Evolutionary conservation across 2,888 invertebrate genomes (phyloP), one percentile per base, ranked within the genome.

Genomic region (Lasioglossum leucozonium): DNA sequence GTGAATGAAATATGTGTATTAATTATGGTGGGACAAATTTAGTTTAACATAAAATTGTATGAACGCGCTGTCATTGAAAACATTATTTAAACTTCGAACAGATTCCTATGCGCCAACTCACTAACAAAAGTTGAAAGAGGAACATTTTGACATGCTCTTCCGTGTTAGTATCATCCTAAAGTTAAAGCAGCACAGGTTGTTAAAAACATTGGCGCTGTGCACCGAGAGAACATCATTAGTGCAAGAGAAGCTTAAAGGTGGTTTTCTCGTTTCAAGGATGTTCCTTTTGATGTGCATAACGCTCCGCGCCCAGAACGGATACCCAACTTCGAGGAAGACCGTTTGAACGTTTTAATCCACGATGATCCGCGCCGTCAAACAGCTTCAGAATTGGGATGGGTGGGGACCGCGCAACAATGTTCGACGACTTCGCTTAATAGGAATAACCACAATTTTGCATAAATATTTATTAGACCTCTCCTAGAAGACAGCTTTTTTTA

Each of bases 161-260:
- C 4, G 55, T 10, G 55, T n/a, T 55, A 55, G 22, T n/a, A 11
- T 55, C 11, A 55, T 55, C 55, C 10, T 11, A 55, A 55, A n/a
- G n/a, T 55, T n/a, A n/a, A n/a, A n/a, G 55, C n/a, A 55, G 55
- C 55, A n/a, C 1, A 55, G 11, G 55, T 55, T 55, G 55, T n/a
- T n/a, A n/a, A 55, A 55, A 55, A 55, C 55, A 55, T 55, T 55
- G 10, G n/a, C 55, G 55, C 55, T 55, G n/a, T 55, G 55, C n/a
- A 2, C 11, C n/a, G n/a, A n/a, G 55, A 10, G 55, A n/a, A 55
- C 55, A 55, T 55, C 55, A n/a, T 55, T 55, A 55, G 55, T 55
- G 55, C 3, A 55, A 10, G 55, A 55, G 51, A 55, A 55, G 55
- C 55, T n/a, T 55, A n/a, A 55, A n/a, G 55, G 11, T 11, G n/a